Evolutionary conservation across 2,888 invertebrate genomes (phyloP), one percentile per base, ranked within the genome.

Genomic region (Ypsolopha sequella): DNA sequence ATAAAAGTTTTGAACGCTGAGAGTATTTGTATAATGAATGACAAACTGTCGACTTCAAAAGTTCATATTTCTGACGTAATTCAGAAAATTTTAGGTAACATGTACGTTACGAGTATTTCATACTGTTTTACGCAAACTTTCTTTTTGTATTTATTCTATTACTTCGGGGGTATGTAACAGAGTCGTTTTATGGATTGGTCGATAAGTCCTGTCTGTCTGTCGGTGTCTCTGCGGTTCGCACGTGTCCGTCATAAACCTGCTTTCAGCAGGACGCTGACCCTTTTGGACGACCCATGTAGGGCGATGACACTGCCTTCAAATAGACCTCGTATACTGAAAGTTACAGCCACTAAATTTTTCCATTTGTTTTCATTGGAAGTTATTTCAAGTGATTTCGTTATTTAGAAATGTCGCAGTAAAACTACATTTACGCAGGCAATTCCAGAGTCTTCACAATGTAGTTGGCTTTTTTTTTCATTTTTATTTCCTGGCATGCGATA

Each of bases 221-320:
- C 35, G 33, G n/a, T 33, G 41, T 33, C n/a, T n/a, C 6, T 9
- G 38, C 48, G 64, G 64, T 60, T 65, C 71, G 69, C 81, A 84
- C 82, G 82, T 84, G 85, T 76, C 66, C 60, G 70, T 75, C 75
- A 74, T 85, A 85, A 85, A 85, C 76, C 75, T 76, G 74, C 70
- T 76, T 79, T 79, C 73, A 77, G 71, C 24, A 69, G 67, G 69
- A 71, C 48, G 34, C 62, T 69, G 60, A 62, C 67, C 62, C 67
- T 73, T 71, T 69, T 68, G 57, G 67, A 69, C 69, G 62, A n/a
- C 43, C 35, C 34, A 14, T 48, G 47, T 36, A 38, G 62, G 65
- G 62, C 58, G 62, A 65, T 64, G 60, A 61, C 60, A 58, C 60
- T 66, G 60, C 50, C 50, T 63, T 68, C 64, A 61, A 64, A 62